Evolutionary conservation across 1,140 invertebrate species (phyloP).

Genomic region (Orchestia grillus): DNA sequence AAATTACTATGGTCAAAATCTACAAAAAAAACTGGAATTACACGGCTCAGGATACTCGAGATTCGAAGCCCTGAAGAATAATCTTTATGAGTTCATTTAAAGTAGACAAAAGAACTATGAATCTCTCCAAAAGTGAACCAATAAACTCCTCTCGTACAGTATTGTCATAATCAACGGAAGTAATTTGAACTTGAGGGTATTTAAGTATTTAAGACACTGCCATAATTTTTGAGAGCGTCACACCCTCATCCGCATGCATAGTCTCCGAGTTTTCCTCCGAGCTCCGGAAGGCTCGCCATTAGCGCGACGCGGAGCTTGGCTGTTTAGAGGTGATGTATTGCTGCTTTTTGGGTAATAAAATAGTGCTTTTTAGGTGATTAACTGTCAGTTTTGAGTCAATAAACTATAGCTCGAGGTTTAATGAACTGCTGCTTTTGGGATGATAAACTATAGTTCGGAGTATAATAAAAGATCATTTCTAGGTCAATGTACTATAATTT

Average conservation of each 20-base stretch:
- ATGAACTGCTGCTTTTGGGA: neutral
- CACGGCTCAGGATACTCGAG: neutral
- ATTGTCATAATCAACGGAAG: neutral
- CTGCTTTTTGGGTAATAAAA: neutral
- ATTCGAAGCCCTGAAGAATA: neutral
- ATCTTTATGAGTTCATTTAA: neutral
- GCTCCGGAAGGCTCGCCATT: neutral
- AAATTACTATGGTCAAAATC: neutral
- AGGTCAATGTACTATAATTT: neutral
- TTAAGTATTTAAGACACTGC: neutral
- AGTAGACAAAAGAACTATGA: neutral
- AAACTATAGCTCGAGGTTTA: neutral
- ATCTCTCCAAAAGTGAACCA: neutral
- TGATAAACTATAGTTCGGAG: neutral
- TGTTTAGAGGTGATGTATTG: neutral
- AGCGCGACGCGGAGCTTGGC: neutral
- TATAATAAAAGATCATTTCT: neutral
- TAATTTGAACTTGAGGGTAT: neutral
- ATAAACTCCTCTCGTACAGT: neutral
- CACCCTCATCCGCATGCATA: neutral
- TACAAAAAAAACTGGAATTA: neutral
- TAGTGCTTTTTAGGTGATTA: neutral
- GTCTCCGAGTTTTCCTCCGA: neutral
- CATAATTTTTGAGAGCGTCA: neutral
- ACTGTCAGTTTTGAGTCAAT: constrained; percentile 8